phyloP scores from a whole-genome alignment of 2,888 invertebrate genomes.

The Heliconius ethilla region DNA sequence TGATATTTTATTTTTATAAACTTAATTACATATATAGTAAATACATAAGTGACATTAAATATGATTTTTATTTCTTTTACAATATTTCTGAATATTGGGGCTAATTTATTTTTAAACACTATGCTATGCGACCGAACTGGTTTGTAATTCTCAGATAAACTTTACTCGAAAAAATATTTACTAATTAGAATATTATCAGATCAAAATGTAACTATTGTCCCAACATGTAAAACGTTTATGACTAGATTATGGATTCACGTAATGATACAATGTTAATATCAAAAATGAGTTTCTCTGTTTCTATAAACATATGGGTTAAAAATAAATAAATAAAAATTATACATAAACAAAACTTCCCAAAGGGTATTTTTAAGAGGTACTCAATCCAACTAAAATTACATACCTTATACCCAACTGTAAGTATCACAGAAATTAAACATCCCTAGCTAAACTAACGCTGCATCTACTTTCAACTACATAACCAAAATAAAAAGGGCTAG shows the following conservation, averaged over 20 bases:
- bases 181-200: neutral
- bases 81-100: neutral
- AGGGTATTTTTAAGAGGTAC: conserved; percentile 43
- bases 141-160: neutral
- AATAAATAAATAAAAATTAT: conserved; percentile 14
- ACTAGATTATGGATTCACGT: conserved; percentile 38
- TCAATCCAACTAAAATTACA: conserved; percentile 57
- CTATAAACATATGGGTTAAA: conserved; percentile 22
- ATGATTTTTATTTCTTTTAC: neutral
- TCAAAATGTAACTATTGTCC: conserved; percentile 8
- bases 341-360: conserved; percentile 43
- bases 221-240: conserved; percentile 21
- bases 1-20: neutral
- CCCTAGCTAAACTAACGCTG: conserved; percentile 78
- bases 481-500: conserved; percentile 49
- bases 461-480: conserved; percentile 60
- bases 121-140: neutral
- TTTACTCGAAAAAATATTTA: neutral
- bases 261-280: conserved; percentile 14
- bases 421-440: conserved; percentile 82
- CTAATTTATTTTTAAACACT: too few relatives aligned
- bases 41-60: neutral
- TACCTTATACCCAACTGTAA: conserved; percentile 78
- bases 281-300: neutral
- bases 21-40: neutral